These are phyloP conservation scores for Epizoanthus scotinus DNA, from an alignment of 92 coral and sea anemone genomes.

Conservation along the genomic window DNA sequence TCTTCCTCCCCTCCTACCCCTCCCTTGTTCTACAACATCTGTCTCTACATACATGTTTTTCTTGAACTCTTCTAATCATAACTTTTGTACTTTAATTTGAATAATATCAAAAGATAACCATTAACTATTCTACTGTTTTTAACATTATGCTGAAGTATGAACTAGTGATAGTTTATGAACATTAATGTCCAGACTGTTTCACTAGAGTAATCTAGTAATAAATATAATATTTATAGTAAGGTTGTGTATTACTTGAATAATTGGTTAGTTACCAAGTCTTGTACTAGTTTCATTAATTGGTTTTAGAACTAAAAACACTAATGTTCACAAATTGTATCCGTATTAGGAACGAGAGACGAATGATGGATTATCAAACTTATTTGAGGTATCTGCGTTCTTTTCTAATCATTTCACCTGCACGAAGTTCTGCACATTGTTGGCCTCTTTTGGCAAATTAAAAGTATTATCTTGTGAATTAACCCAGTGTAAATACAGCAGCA, in stretches of 20 bases:
- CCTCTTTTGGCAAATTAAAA: no score
- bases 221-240: not conserved
- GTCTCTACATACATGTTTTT: slow-evolving; percentile 1
- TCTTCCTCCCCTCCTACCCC: no score
- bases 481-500: no score
- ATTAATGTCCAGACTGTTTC: no score
- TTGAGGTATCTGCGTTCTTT: slow-evolving; percentile 31
- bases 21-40: not conserved
- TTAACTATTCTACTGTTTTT: not conserved
- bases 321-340: slow-evolving; percentile 14
- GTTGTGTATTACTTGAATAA: not conserved
- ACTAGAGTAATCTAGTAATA: no score
- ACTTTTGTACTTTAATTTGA: not conserved
- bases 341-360: slow-evolving; percentile 30
- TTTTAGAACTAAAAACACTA: not conserved
- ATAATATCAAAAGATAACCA: not conserved
- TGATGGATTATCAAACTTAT: slow-evolving; percentile 34
- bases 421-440: not conserved
- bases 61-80: not conserved
- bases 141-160: not conserved
- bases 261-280: not conserved
- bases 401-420: not conserved
- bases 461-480: no score
- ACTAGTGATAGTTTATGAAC: not conserved
- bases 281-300: not conserved